phyloP scores from a whole-genome alignment of 2,113 vertebrate species.

The Hymenochirus boettgeri region DNA sequence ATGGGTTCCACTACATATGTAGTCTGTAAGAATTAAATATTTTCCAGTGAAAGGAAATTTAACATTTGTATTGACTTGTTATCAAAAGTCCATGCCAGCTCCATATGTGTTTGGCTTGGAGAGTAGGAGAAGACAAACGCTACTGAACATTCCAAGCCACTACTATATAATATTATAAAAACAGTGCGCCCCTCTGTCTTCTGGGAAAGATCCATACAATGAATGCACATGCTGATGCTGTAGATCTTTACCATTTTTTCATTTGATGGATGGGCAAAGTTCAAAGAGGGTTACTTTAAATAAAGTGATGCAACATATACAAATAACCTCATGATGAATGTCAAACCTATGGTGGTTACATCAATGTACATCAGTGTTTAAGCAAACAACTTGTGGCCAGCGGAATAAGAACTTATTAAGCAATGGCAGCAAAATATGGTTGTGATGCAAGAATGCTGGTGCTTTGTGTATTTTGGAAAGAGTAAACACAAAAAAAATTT shows the following conservation, averaged over 20 bases:
- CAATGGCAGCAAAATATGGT: neutral
- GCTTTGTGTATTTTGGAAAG: too few relatives aligned
- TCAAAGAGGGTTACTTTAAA: neutral
- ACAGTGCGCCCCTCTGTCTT: slow-evolving; percentile 28
- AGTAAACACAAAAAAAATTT: too few relatives aligned
- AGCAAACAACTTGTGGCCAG: neutral
- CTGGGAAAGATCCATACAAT: neutral
- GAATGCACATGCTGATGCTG: slow-evolving; percentile 4
- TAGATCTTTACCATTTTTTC: slow-evolving; percentile 11
- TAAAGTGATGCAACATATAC: slow-evolving; percentile 16
- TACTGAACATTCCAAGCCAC: slow-evolving; percentile 35
- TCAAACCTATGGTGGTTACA: neutral
- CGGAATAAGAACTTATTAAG: neutral
- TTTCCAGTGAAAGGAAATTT: slow-evolving; percentile 9
- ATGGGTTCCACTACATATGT: neutral
- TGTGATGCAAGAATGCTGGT: too few relatives aligned
- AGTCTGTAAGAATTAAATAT: slow-evolving; percentile 7
- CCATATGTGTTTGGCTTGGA: slow-evolving; percentile 40
- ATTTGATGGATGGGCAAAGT: slow-evolving; percentile 19
- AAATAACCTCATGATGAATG: slow-evolving; percentile 5
- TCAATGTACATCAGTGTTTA: neutral
- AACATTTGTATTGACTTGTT: slow-evolving; percentile 36
- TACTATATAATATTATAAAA: slow-evolving; percentile 29
- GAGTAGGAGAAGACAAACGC: slow-evolving; percentile 2
- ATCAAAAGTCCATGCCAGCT: slow-evolving; percentile 32